Conservation (phyloP, 2,113 vertebrate genomes). For the Macheiramphus alcinus region DNA sequence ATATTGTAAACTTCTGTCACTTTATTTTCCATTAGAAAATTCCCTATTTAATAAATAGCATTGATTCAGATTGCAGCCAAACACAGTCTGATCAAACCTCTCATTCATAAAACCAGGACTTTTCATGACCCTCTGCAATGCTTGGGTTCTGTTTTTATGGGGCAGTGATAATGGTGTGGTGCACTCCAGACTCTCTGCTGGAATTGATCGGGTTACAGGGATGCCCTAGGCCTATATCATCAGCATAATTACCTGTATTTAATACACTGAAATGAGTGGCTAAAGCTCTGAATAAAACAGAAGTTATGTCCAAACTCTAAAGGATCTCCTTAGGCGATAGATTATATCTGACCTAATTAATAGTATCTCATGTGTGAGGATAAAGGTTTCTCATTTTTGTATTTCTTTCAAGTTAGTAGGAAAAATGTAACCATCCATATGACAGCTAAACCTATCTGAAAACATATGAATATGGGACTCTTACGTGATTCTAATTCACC, state of each 20-base stretch:
- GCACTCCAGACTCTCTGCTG: neutral
- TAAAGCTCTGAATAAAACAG: neutral
- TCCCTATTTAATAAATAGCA: neutral
- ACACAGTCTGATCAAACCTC: neutral
- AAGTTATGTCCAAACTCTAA: neutral
- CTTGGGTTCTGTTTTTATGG: neutral
- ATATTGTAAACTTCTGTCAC: neutral
- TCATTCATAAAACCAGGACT: neutral
- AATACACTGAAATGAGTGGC: neutral
- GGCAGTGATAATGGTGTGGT: neutral
- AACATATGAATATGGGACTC: neutral
- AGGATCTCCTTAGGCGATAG: neutral
- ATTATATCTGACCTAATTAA: neutral
- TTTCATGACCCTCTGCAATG: neutral
- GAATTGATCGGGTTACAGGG: accelerated
- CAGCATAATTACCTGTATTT: neutral
- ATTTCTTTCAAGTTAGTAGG: neutral
- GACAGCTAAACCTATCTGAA: neutral
- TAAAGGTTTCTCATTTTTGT: neutral
- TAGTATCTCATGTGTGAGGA: neutral
- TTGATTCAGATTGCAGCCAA: neutral
- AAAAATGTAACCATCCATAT: neutral
- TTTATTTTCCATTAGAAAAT: neutral
- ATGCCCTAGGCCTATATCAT: neutral
- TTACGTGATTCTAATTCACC: neutral